Conservation (phyloP, 2,797 vertebrate genomes). For the Aphelocoma californica region DNA sequence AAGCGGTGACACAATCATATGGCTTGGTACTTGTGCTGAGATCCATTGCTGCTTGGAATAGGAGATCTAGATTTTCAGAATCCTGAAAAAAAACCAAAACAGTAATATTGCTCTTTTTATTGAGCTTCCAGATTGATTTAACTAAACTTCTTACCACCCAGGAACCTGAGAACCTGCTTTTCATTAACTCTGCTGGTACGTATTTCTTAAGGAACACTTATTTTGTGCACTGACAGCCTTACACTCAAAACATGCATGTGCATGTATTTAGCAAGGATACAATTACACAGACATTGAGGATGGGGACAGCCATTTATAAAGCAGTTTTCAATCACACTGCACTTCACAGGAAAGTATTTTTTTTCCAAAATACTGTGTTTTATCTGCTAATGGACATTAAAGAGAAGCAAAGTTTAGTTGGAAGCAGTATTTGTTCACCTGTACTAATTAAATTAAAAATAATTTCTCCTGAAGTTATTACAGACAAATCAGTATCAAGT, state of each 20-base stretch:
- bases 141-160: neutral
- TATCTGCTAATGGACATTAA: neutral
- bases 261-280: neutral
- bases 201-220: neutral
- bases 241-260: neutral
- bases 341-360: neutral
- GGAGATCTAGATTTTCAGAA: slow-evolving; percentile 46
- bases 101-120: neutral
- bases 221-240: neutral
- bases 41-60: slow-evolving; percentile 85
- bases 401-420: neutral
- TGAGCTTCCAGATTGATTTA: neutral
- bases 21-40: slow-evolving; percentile 95
- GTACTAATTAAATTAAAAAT: neutral
- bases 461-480: neutral
- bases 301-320: neutral
- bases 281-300: neutral
- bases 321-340: neutral
- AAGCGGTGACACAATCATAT: slow-evolving; percentile 91
- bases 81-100: slow-evolving; percentile 35
- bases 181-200: neutral
- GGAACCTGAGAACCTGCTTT: neutral
- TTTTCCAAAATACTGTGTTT: neutral
- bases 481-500: neutral
- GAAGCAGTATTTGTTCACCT: neutral